Base-by-base conservation (phyloP, 2,888 invertebrate genomes). In the Lasioglossum oenotherae region DNA sequence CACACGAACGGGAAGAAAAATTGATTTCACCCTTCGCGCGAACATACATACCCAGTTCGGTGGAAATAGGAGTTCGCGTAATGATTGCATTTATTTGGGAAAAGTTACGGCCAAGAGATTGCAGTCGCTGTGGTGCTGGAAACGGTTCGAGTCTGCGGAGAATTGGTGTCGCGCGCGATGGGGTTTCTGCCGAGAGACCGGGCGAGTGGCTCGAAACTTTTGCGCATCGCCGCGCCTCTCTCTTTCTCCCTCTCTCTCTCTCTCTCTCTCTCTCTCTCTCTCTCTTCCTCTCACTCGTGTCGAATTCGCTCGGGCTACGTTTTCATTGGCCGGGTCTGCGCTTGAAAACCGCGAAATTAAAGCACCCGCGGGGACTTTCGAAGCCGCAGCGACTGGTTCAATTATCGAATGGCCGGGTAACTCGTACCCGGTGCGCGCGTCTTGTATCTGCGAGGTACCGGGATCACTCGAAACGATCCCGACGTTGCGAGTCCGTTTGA, bases 351-450 rank as follows among this genome's bases (percentile, higher is more conserved):
- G 74, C 46, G 80, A 71, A 79, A 85, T 79, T 87, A 79, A 90
- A 85, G 80, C 71, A 79, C 76, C 77, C 72, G 75, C 80, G 67
- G 80, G 78, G 35, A 60, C 72, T 77, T 76, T 71, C 64, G 83
- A 82, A 88, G 49, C 83, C 14, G 60, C 71, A 12, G 49, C 69
- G 80, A 84, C 85, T 84, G 74, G 71, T 88, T 85, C 89, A 88
- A 89, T 89, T 88, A 89, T 83, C 78, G 87, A 87, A 78, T 74
- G 84, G 74, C 41, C 82, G 38, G 53, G 82, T 69, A 35, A 35
- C 8, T 69, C 3, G 67, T 38, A 69, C 35, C 35, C 35, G 64
- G 67, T 38, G 35, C 67, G 19, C 35, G 64, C 5, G 64, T 69
- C 67, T 69, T 69, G 35, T 6, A 69, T 69, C 67, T 35, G 8